Conservation (phyloP, 2,797 vertebrate genomes). For the Phrynocephalus vlangalii region DNA sequence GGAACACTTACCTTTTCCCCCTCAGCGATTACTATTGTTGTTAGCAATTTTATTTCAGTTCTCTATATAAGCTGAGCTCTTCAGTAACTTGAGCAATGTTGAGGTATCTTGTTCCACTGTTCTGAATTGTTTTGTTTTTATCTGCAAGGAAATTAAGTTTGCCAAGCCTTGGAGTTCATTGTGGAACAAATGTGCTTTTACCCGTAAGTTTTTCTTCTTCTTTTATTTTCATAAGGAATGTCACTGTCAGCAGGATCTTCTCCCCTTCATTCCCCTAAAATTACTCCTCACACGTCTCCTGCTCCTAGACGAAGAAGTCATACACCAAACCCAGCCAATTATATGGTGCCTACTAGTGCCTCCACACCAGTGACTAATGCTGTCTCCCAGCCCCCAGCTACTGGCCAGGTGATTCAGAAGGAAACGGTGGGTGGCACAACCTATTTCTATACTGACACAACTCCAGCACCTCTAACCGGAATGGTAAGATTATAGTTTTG, state of each 20-base stretch:
- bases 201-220: slow-evolving; percentile 14
- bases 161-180: not conserved
- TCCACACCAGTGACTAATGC: slow-evolving; percentile 85
- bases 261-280: slow-evolving; percentile 98
- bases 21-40: not conserved
- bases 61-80: not conserved
- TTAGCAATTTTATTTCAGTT: slow-evolving; percentile 3
- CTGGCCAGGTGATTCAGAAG: slow-evolving; percentile 95
- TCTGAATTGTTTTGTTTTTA: slow-evolving; percentile 2
- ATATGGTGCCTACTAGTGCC: slow-evolving; percentile 95
- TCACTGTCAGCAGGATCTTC: slow-evolving; percentile 98
- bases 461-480: slow-evolving; percentile 93
- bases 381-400: slow-evolving; percentile 81
- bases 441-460: slow-evolving; percentile 98
- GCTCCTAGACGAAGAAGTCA: slow-evolving; percentile 97
- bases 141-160: not conserved
- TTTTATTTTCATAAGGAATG: slow-evolving; percentile 87
- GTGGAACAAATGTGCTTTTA: slow-evolving; percentile 17
- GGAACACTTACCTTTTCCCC: not conserved
- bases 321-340: slow-evolving; percentile 96
- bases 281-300: slow-evolving; percentile 97
- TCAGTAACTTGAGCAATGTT: not conserved
- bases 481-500: slow-evolving; percentile 84
- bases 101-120: not conserved
- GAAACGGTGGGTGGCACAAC: slow-evolving; percentile 99